These are phyloP conservation scores for Turnix velox DNA, from an alignment of 2,113 vertebrate species.

Conservation along the genomic window DNA sequence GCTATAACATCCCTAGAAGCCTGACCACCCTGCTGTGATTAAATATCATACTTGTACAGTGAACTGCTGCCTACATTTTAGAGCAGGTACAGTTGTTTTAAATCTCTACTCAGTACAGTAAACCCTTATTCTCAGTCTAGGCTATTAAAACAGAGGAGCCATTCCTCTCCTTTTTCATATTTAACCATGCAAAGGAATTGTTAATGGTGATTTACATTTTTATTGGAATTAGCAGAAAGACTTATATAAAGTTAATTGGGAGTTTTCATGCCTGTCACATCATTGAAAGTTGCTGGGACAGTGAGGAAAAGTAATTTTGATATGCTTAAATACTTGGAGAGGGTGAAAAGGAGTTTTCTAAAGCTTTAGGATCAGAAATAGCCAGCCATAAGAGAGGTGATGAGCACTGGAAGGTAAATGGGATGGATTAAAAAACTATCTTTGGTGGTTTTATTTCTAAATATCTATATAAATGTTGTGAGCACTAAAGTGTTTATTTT, in stretches of 20 bases:
- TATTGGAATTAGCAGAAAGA: slow-evolving; percentile 29
- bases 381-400: not conserved
- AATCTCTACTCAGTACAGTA: not conserved
- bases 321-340: not conserved
- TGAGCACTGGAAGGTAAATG: not conserved
- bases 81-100: slow-evolving; percentile 22
- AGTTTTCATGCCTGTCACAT: slow-evolving; percentile 2
- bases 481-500: not conserved
- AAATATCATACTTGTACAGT: slow-evolving; percentile 14
- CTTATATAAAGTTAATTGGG: not conserved
- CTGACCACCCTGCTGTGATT: slow-evolving; percentile 45
- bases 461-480: not conserved
- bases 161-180: not conserved
- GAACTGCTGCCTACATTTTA: slow-evolving; percentile 10
- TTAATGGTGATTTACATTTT: slow-evolving; percentile 45
- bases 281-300: not conserved
- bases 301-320: not conserved
- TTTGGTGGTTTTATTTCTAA: not conserved
- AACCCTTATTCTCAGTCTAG: not conserved
- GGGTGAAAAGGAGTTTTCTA: not conserved
- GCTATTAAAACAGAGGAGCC: not conserved
- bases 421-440: not conserved
- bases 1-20: not conserved
- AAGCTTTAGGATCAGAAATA: not conserved
- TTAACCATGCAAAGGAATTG: slow-evolving; percentile 1